Evolutionary conservation across 2,113 vertebrate species (phyloP).

Genomic region (Cacatua alba): DNA sequence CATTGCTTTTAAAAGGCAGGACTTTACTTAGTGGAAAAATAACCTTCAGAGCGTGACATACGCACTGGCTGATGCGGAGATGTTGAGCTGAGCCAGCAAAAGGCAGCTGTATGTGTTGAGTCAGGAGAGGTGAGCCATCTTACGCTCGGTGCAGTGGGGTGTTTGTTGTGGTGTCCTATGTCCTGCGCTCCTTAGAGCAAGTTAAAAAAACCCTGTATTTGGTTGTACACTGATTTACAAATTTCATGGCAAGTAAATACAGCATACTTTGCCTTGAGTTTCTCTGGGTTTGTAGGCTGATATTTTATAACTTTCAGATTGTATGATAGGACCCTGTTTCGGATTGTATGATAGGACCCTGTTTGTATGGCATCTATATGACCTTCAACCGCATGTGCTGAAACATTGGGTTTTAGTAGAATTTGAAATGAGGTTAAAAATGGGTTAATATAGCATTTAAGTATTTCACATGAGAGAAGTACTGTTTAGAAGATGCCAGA

Average conservation of each 20-base stretch:
- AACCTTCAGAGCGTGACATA: neutral
- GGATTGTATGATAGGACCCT: accelerated
- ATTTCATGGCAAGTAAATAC: neutral
- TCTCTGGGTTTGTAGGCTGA: neutral
- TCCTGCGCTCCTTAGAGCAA: neutral
- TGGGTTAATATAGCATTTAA: neutral
- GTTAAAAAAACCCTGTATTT: neutral
- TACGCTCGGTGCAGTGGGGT: accelerated
- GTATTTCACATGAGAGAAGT: accelerated
- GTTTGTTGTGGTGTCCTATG: accelerated
- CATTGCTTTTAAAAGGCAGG: accelerated
- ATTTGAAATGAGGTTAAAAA: neutral
- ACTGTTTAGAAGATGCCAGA: neutral
- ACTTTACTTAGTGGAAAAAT: neutral
- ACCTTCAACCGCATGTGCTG: neutral
- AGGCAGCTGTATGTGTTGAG: neutral
- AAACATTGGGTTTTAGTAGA: accelerated
- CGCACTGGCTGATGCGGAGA: accelerated
- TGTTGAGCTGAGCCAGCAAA: neutral
- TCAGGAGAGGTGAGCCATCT: neutral
- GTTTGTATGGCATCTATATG: neutral
- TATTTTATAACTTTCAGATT: accelerated
- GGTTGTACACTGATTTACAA: neutral
- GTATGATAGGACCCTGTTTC: accelerated
- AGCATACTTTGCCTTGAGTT: neutral